phyloP scores from a whole-genome alignment of 2,113 vertebrate species.

The Manacus vitellinus region DNA sequence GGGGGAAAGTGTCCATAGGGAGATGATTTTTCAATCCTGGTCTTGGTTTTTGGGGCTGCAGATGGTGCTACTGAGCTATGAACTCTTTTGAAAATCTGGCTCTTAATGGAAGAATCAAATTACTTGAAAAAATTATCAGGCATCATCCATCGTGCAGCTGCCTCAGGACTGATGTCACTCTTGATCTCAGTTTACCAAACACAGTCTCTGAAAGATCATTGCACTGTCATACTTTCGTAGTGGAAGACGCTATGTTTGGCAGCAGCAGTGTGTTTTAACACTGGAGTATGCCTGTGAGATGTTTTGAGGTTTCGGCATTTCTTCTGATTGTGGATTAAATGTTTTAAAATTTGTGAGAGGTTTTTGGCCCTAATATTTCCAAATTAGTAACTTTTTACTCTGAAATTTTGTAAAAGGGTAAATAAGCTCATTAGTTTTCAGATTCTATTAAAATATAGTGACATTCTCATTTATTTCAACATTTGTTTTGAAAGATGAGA shows the following conservation, averaged over 20 bases:
- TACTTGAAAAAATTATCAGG: not conserved
- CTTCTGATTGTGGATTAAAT: not conserved
- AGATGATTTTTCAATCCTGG: not conserved
- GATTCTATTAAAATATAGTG: not conserved
- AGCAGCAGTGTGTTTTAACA: not conserved
- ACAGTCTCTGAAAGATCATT: not conserved
- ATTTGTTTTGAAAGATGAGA: not conserved
- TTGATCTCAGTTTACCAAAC: not conserved
- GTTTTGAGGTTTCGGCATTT: not conserved
- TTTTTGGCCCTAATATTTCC: not conserved
- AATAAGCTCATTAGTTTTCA: not conserved
- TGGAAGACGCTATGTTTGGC: not conserved
- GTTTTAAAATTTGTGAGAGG: not conserved
- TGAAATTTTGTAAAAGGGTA: not conserved
- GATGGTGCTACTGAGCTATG: constrained; percentile 52
- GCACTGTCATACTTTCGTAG: not conserved
- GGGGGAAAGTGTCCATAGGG: not conserved
- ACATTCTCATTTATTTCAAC: not conserved
- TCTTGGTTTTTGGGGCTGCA: not conserved
- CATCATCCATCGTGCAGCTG: not conserved
- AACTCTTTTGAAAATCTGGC: not conserved
- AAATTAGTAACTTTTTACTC: not conserved
- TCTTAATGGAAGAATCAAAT: not conserved
- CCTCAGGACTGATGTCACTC: not conserved
- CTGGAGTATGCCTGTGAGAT: not conserved